A percentile compares a stretch with the other conserved stretches of the same genome.
Evolutionary conservation across 2,797 vertebrate species (phyloP).

Genomic region (Crocidura indochinensis): DNA sequence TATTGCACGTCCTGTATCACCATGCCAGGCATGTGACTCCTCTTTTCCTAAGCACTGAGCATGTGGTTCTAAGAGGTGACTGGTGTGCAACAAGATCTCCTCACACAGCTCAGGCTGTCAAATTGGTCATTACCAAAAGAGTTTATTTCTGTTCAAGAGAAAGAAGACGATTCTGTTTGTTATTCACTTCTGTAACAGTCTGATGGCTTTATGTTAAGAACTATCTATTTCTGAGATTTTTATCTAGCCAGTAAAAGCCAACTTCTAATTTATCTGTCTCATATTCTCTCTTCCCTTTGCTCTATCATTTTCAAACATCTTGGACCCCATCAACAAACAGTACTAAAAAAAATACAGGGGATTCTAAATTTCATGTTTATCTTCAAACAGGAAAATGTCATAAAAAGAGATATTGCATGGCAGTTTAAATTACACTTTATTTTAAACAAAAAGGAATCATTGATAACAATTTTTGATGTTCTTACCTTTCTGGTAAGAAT

Average conservation of each 20-base stretch:
- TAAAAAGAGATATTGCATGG: not conserved
- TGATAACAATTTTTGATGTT: not conserved
- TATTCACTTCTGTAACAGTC: not conserved
- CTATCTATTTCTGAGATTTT: not conserved
- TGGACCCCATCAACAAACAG: not conserved
- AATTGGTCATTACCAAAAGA: not conserved
- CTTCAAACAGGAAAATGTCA: not conserved
- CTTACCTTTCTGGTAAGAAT: conserved; percentile 96
- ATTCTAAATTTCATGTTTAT: not conserved
- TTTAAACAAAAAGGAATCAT: not conserved
- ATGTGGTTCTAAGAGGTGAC: not conserved
- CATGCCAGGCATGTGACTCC: not conserved
- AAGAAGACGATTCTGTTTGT: not conserved
- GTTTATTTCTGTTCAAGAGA: not conserved
- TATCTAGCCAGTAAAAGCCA: not conserved
- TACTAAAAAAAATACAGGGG: not conserved
- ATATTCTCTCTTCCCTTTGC: not conserved
- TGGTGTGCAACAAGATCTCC: not conserved
- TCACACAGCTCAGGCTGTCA: not conserved
- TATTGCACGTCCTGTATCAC: not conserved
- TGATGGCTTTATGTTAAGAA: not conserved
- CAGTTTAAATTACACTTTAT: not conserved
- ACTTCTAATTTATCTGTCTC: not conserved
- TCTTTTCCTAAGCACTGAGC: not conserved
- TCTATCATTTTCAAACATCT: not conserved